phyloP scores from a whole-genome alignment of 2,113 vertebrate species.

The Archilochus colubris region DNA sequence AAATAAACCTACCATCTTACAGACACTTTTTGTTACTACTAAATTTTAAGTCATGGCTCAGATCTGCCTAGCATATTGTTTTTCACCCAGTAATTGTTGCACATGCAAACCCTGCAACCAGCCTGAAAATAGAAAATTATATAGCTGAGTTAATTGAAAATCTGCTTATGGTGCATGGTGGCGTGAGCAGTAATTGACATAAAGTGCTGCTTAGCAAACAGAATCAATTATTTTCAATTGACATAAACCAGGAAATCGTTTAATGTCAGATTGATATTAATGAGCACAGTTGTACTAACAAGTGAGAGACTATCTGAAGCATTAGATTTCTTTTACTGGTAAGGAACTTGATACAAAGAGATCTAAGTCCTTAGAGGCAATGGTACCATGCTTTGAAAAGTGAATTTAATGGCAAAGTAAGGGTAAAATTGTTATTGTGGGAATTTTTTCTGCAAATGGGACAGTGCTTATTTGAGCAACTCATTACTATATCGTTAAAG shows the following conservation, averaged over 20 bases:
- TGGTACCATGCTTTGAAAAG: neutral
- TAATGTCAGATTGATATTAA: slow-evolving; percentile 69
- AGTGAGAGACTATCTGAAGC: slow-evolving; percentile 26
- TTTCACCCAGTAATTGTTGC: slow-evolving; percentile 34
- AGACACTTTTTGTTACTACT: neutral
- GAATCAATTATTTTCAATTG: slow-evolving; percentile 71
- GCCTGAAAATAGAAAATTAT: slow-evolving; percentile 58
- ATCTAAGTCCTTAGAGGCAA: neutral
- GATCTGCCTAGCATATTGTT: slow-evolving; percentile 39
- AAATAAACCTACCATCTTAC: slow-evolving; percentile 17
- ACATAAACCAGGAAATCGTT: slow-evolving; percentile 66
- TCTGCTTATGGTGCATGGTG: slow-evolving; percentile 58
- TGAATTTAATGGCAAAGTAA: neutral
- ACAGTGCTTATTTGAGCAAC: neutral
- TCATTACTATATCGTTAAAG: neutral
- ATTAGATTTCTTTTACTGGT: slow-evolving; percentile 56
- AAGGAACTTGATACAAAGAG: slow-evolving; percentile 30
- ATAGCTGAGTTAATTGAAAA: slow-evolving; percentile 68
- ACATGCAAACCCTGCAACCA: slow-evolving; percentile 44
- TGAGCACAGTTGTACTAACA: slow-evolving; percentile 55
- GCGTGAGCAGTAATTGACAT: slow-evolving; percentile 59
- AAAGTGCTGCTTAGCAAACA: slow-evolving; percentile 67
- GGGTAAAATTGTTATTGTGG: neutral
- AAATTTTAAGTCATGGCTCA: slow-evolving; percentile 26
- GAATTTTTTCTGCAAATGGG: neutral